Conservation (phyloP, 2,888 invertebrate genomes). For the Drosophila fulvimacula region DNA sequence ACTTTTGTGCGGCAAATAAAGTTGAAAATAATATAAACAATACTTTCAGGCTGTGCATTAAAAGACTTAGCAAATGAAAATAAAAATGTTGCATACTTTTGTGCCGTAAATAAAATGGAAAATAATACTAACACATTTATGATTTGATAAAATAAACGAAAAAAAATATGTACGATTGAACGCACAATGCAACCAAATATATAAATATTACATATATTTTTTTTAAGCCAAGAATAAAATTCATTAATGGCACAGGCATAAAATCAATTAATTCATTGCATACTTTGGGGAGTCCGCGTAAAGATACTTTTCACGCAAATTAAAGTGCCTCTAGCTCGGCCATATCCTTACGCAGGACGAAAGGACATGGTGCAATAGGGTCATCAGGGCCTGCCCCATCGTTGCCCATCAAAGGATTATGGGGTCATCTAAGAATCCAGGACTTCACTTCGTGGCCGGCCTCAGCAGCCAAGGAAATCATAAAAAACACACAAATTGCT, state of each 20-base stretch:
- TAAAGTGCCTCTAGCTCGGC: not conserved
- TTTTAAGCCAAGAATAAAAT: too few species aligned
- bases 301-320: accelerated
- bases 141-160: not conserved
- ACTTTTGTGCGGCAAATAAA: not conserved
- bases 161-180: too few species aligned
- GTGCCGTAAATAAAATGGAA: not conserved
- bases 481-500: not conserved
- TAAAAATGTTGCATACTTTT: not conserved
- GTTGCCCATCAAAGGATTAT: not conserved
- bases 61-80: not conserved
- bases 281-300: not conserved
- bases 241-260: too few species aligned
- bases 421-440: not conserved
- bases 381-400: not conserved
- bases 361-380: not conserved
- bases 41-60: not conserved
- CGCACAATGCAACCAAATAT: too few species aligned
- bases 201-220: too few species aligned
- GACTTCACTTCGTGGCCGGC: not conserved
- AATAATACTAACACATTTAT: too few species aligned
- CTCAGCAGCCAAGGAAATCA: not conserved
- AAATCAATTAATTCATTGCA: too few species aligned
- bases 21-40: not conserved
- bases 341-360: not conserved